phyloP scores from a whole-genome alignment of 2,113 vertebrate genomes.

The Pardalotus punctatus region DNA sequence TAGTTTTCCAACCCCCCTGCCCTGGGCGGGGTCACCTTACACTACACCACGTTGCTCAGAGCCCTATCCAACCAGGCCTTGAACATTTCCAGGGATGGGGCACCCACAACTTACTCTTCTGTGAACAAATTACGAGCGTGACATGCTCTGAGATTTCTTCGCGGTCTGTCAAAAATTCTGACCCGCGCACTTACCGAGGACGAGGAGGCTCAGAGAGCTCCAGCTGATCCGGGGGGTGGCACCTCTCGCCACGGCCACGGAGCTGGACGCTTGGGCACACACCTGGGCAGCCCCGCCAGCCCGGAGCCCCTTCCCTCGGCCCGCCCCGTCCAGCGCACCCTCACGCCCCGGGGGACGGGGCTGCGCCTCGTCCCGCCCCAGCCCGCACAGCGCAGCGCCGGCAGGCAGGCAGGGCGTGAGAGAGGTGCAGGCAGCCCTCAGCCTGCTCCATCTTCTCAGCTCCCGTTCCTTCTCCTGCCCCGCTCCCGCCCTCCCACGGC shows the following conservation, averaged over 20 bases:
- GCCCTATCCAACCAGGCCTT: not conserved
- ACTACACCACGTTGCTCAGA: not conserved
- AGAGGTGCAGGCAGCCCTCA: not conserved
- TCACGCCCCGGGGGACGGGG: not conserved
- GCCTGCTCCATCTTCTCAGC: not conserved
- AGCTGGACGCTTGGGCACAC: not conserved
- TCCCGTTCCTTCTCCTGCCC: not conserved
- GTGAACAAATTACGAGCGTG: not conserved
- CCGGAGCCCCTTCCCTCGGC: not conserved
- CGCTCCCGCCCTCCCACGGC: not conserved
- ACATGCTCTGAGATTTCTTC: not conserved
- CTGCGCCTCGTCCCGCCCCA: not conserved
- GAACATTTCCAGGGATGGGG: not conserved
- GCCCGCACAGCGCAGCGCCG: not conserved
- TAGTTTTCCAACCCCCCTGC: not conserved
- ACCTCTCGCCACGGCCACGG: accelerated
- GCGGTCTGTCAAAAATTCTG: accelerated
- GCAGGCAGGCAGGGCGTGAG: not conserved
- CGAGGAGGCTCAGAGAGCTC: not conserved
- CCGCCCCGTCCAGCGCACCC: not conserved
- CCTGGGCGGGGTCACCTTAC: not conserved
- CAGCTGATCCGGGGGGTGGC: not conserved
- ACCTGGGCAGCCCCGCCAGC: not conserved
- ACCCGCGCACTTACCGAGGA: accelerated
- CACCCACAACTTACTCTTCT: too few relatives aligned